Base-by-base conservation (phyloP, 2,888 invertebrate species). In the Latrodectus hesperus region DNA sequence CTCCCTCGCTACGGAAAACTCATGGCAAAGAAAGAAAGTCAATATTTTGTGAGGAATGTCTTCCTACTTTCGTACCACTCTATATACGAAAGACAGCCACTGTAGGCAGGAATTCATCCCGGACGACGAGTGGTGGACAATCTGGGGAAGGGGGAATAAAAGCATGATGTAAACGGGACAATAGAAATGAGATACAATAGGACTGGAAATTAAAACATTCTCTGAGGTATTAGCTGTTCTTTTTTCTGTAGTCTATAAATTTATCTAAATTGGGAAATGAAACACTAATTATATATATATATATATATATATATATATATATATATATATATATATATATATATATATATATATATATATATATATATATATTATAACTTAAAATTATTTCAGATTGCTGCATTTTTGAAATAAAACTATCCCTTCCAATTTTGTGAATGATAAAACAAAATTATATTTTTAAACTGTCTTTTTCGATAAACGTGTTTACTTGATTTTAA, bases 11-110 rank as follows among this genome's bases (percentile, higher is more conserved):
- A 84, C 73, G 79, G 72, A 52, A 70, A 9, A 9, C 52, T 73
- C 64, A 68, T 14, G 38, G 67, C 22, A 67, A 80, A 71, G 85
- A 84, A 77, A 73, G 38, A 74, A 75, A 60, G 85, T 85, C 85
- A 85, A 85, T 79, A 85, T 79, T 84, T 75, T 79, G 68, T 52
- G 67, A 75, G 85, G 85, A 85, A 75, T 79, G 85, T 79, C 85
- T 65, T 70, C 85, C 60, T 70, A 75, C 79, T 80, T 79, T 71
- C 51, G 64, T 78, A 64, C 17, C 73, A 84, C 73, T 84, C 73
- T 79, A 67, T 70, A 60, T 85, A 60, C 72, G 68, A 64, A 52
- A 73, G 22, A 10, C 55, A 38, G 52, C 12, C 14, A 60, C 60
- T 5, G 12, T 12, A 60, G 14, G 12, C 6, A n/a, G 6, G 60